Base-by-base conservation (phyloP, 2,113 vertebrate genomes). In the Archilochus colubris region DNA sequence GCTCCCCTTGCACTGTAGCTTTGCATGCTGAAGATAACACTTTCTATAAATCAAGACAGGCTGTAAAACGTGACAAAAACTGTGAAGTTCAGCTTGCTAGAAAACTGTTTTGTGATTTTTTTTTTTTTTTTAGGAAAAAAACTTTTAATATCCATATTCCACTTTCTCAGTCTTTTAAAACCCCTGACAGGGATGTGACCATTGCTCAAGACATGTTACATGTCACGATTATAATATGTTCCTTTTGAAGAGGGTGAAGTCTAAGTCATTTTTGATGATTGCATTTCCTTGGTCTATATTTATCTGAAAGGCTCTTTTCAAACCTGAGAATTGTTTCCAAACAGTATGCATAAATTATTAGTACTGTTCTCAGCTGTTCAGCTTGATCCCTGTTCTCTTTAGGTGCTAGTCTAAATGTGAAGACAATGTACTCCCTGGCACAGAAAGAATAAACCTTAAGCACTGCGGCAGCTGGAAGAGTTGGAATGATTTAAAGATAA, bases 61-160 rank as follows among this genome's bases (percentile, higher is more conserved):
- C 79, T 91, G 66, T 86, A 92, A 94, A 95, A 95, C 81, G 83
- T 72, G 55, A 89, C 85, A 91, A 93, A 95, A 95, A 44, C 86
- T 94, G 88, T 93, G 95, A 94, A 92, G 69, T 88, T 95, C 78
- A 43, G 31, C 83, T 93, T 95, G 81, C 93, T 84, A 93, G 87
- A 78, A 91, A 94, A 63, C 64, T 86, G 62, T 82, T 93, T 73
- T 69, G 44, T 17, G 28, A 62, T 27, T 25, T 25, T 25, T 11
- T 6, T 12, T 24, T 48, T 85, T 80, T 72, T 82, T 70, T 46
- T 22, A 4, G 6, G 24, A 28, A 91, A 72, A 61, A 23, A 4
- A 6, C 4, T 30, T 53, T 76, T 84, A 87, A 89, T 77, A 91
- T 79, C 89, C 43, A 61, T 77, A 87, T 86, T 36, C 13, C 1